Evolutionary conservation across 2,888 invertebrate genomes (phyloP), one percentile per base, ranked within the genome.

Genomic region (Autographa gamma): DNA sequence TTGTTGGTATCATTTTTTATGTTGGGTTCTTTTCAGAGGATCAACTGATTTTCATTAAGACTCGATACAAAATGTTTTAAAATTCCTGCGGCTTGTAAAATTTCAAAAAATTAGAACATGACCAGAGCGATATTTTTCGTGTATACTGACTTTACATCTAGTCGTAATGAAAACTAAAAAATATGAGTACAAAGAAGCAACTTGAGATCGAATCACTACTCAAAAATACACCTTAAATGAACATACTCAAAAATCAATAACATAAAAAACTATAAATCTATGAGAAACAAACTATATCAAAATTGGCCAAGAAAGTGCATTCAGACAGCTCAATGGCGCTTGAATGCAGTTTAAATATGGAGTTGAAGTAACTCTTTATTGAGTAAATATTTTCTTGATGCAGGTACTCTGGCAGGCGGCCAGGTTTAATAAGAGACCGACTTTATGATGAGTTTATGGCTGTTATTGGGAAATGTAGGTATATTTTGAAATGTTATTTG

Each of bases 391-490:
- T 84, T 82, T 73, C 73, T 82, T 82, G 83, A 84, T 84, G 32
- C 83, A 82, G 82, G 85, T 82, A 84, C 25, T 52, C 54, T 82
- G 82, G 82, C 85, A 56, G 34, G 43, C 32, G 8, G 71, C 82
- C 81, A 78, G 79, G 80, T 81, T 85, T 86, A 86, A 87, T 88
- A 87, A 88, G 85, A 88, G 81, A 86, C 86, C 86, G 77, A 83
- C 81, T 83, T 88, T 86, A 82, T 82, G 84, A 82, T 74, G 80
- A 76, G 18, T 66, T 63, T 63, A 62, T 32, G 58, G 54, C 16
- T 43, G 41, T 56, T 25, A 8, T 31, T 52, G 32, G 32, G 52
- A 41, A 63, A 64, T 56, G 25, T 56, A 79, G 3, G 18, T 58
- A 11, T 6, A 19, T 25, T 34, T 59, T 13, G 43, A 19, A 34